Conservation (phyloP, 2,888 invertebrate genomes). For the Melieria omissa region DNA sequence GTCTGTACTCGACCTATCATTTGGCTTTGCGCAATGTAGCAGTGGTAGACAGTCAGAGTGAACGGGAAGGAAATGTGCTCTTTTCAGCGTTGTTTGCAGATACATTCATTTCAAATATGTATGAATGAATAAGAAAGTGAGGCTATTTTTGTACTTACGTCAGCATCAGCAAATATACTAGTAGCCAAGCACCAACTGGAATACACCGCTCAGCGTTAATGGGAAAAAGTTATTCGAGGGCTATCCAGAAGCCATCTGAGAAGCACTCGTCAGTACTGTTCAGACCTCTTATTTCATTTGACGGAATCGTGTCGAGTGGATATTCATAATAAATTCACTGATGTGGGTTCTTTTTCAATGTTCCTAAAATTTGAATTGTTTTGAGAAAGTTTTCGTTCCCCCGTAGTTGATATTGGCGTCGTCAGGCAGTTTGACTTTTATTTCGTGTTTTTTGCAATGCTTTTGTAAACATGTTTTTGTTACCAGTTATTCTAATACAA, state of each 20-base stretch:
- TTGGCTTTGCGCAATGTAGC: neutral
- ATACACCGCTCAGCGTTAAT: constrained; percentile 59
- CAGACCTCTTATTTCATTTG: constrained; percentile 69
- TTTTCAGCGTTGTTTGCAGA: neutral
- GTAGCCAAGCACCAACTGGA: constrained; percentile 37
- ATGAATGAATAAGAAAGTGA: constrained; percentile 33
- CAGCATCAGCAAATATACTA: constrained; percentile 36
- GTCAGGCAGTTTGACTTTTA: constrained; percentile 52
- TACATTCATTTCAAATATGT: constrained; percentile 13
- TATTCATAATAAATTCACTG: constrained; percentile 67
- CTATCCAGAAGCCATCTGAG: constrained; percentile 69
- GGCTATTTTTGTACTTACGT: constrained; percentile 38
- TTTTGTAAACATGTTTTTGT: constrained; percentile 39
- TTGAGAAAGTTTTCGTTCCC: constrained; percentile 45
- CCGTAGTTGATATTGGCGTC: constrained; percentile 41
- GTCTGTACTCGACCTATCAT: constrained; percentile 26
- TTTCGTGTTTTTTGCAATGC: constrained; percentile 50
- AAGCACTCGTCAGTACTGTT: constrained; percentile 69
- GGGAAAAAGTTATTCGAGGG: constrained; percentile 67
- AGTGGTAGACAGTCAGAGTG: constrained; percentile 5
- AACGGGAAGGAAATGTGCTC: constrained; percentile 7
- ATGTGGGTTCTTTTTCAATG: constrained; percentile 61
- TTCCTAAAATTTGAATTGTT: constrained; percentile 59
- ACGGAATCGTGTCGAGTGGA: constrained; percentile 69
- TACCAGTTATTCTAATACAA: constrained; percentile 6